Base-by-base conservation (phyloP, 1,140 invertebrate genomes). In the Cherax destructor region DNA sequence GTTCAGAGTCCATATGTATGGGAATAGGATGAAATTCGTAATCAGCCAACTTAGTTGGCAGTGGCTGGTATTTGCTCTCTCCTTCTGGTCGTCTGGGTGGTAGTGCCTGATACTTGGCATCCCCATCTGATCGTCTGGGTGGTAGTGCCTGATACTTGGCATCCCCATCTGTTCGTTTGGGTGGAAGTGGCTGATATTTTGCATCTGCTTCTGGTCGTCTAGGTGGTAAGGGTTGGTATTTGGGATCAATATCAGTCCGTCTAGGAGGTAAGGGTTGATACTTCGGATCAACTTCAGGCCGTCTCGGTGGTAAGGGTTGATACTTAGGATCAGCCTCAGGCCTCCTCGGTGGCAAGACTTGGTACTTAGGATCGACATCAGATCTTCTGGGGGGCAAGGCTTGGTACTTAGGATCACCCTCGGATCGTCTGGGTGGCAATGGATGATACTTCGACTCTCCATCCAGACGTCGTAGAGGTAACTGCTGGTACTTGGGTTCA, bases 151-250 rank as follows among this genome's bases (percentile, higher is more conserved):
- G 88, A n/a, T 77, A 84, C 24, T 52, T 90, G 30, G 72, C n/a
- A 5, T 90, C 88, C 50, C 77, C 59, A 77, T 90, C 88, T 10
- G 72, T 81, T 78, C 52, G 50, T 88, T 78, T 81, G 0, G 52
- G 88, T n/a, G 89, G 89, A 24, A 91, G 18, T 6, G 69, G 89
- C 83, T 91, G 89, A 61, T 85, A 91, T 24, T 86, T 91, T 2
- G 83, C 59, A 18, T 91, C 89, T 7, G 78, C 77, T 65, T 91
- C 89, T 21, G 89, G 83, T 30, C 56, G 56, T 88, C 83, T 85
- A 21, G 83, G 72, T 13, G 83, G 89, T 65, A 84, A 18, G 10
- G 41, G 79, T 41, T 91, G 89, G 47, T 91, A 91, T 13, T 85
- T 85, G 83, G 89, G 74, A 30, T 91, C 89, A 21, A 85, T 69